Percentiles rank a stretch among this genome's conserved stretches.
Evolutionary conservation across 1,140 invertebrate species (phyloP).

Genomic region (Bradysia coprophila): DNA sequence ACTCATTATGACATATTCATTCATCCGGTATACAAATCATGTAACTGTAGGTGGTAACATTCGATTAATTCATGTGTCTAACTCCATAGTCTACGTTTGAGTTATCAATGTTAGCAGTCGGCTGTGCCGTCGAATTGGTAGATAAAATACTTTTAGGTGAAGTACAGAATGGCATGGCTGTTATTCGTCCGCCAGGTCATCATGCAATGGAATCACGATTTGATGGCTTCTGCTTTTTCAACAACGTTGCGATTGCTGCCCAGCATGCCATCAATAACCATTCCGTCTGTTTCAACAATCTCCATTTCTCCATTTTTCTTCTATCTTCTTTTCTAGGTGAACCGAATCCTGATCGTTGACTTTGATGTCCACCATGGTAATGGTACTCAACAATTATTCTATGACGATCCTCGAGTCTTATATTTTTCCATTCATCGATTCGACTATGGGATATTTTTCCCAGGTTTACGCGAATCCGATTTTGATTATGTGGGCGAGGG

Average conservation of each 20-base stretch:
- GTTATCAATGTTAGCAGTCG: conserved; percentile 52
- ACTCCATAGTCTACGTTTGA: conserved; percentile 66
- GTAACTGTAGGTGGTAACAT: too few relatives aligned
- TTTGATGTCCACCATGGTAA: conserved; percentile 96
- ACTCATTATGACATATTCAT: conserved; percentile 74
- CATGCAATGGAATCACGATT: conserved; percentile 83
- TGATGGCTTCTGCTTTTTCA: conserved; percentile 86
- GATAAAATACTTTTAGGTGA: conserved; percentile 45
- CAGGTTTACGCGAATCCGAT: conserved; percentile 73
- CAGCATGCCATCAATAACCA: conserved; percentile 49
- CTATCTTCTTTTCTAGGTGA: too few relatives aligned
- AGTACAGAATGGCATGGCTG: conserved; percentile 72
- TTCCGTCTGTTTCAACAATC: too few relatives aligned
- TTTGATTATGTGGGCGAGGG: conserved; percentile 64
- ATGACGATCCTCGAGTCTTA: conserved; percentile 80
- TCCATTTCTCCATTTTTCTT: too few relatives aligned
- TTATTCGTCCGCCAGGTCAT: conserved; percentile 83
- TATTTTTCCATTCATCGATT: conserved; percentile 97
- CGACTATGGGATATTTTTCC: conserved; percentile 87
- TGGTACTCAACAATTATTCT: conserved; percentile 89
- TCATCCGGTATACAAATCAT: conserved; percentile 59
- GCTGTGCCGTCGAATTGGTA: conserved; percentile 64
- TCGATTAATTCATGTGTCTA: too few relatives aligned
- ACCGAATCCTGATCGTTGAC: conserved; percentile 80
- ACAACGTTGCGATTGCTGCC: conserved; percentile 89